Evolutionary conservation across 2,888 invertebrate genomes (phyloP).

Genomic region (Ctena decussata): DNA sequence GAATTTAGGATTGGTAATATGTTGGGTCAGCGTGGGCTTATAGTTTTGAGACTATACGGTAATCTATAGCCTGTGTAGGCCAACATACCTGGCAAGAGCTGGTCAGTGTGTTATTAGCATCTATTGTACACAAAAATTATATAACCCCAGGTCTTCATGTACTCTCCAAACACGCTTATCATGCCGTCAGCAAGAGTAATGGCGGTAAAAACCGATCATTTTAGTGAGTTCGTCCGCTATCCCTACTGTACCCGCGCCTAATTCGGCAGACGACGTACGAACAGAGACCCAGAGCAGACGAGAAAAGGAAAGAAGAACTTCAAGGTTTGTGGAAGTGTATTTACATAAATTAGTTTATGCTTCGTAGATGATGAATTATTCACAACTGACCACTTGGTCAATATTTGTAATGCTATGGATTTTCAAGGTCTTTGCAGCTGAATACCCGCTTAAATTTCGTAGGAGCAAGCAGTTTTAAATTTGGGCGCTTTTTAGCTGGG

Average conservation of each 20-base stretch:
- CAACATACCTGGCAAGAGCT: background rate
- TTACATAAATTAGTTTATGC: background rate
- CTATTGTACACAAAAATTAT: slow-evolving; percentile 30
- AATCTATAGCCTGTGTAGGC: background rate
- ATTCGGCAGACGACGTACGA: background rate
- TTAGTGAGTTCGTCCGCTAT: too few relatives aligned
- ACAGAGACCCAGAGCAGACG: background rate
- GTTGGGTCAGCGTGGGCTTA: too few relatives aligned
- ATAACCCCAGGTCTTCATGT: slow-evolving; percentile 27
- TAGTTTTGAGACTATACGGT: background rate
- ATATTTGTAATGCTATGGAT: background rate
- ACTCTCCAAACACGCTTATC: slow-evolving; percentile 1
- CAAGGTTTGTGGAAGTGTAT: background rate
- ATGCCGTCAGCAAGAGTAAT: background rate
- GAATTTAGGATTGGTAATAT: too few relatives aligned
- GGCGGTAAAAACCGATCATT: background rate
- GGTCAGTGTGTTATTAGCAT: slow-evolving; percentile 11
- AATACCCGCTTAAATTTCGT: too few relatives aligned
- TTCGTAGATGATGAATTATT: background rate
- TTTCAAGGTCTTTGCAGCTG: too few relatives aligned
- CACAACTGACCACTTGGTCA: background rate
- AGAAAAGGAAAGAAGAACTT: background rate
- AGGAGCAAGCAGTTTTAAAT: too few relatives aligned
- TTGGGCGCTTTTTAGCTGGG: too few relatives aligned
- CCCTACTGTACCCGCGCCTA: background rate